These are phyloP conservation scores for Myopa testacea DNA, from an alignment of 2,888 invertebrate genomes.

Conservation along the genomic window DNA sequence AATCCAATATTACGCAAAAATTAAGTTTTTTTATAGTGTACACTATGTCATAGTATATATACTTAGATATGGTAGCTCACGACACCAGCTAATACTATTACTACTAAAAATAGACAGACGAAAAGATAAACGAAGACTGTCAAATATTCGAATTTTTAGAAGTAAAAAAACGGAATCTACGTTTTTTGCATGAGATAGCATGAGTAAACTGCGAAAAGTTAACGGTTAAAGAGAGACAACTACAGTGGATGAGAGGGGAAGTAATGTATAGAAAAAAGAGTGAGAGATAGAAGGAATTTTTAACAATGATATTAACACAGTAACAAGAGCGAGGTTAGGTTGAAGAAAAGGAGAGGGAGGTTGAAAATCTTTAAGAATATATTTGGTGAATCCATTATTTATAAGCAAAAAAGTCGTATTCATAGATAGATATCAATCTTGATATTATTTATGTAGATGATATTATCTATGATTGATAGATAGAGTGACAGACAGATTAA, in stretches of 20 bases:
- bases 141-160: background rate
- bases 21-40: background rate
- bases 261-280: background rate
- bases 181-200: background rate
- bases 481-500: no score
- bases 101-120: no score
- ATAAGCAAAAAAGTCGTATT: no score
- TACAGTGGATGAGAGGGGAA: no score
- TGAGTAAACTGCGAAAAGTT: background rate
- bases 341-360: background rate
- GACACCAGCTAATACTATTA: background rate
- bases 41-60: background rate
- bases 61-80: conserved; percentile 11
- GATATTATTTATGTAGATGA: no score
- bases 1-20: conserved; percentile 31
- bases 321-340: background rate
- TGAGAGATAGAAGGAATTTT: background rate
- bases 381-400: no score
- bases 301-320: background rate
- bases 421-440: no score
- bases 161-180: background rate
- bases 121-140: background rate
- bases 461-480: no score
- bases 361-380: no score
- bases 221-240: no score